Conservation (phyloP, 2,888 invertebrate genomes). For the Xestoiulus laeticollis region DNA sequence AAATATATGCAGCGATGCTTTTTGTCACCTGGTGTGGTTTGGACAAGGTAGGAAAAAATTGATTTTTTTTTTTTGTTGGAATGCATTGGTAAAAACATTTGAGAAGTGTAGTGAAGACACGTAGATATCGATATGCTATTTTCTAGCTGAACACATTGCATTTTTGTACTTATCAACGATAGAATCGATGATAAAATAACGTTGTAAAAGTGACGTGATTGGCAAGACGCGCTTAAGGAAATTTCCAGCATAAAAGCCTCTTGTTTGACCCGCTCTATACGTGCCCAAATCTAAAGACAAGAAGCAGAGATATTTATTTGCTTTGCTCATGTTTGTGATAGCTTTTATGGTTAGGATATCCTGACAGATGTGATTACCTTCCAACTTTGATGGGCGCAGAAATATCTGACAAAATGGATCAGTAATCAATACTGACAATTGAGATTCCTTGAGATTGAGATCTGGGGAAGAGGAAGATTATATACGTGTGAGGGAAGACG, state of each 20-base stretch:
- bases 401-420: conserved; percentile 48
- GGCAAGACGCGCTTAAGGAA: conserved; percentile 39
- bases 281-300: conserved; percentile 36
- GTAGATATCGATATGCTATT: neutral
- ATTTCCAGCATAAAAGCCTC: conserved; percentile 14
- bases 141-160: conserved; percentile 39
- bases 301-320: conserved; percentile 38
- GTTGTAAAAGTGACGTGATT: conserved; percentile 29
- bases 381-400: conserved; percentile 40
- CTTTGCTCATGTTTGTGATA: conserved; percentile 49
- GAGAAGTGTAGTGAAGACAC: neutral
- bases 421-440: conserved; percentile 49
- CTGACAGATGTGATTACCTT: conserved; percentile 50
- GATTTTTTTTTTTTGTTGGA: neutral
- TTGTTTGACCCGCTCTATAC: conserved; percentile 6
- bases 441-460: conserved; percentile 46
- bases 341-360: conserved; percentile 50
- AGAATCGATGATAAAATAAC: conserved; percentile 25
- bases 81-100: neutral
- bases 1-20: neutral
- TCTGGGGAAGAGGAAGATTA: conserved; percentile 15
- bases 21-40: conserved; percentile 10
- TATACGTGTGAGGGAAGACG: neutral
- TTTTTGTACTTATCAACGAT: conserved; percentile 23
- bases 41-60: neutral